Percentiles rank a stretch among this genome's conserved stretches.
phyloP scores from a whole-genome alignment of 1,140 invertebrate species.

The Papilio aristodemus region DNA sequence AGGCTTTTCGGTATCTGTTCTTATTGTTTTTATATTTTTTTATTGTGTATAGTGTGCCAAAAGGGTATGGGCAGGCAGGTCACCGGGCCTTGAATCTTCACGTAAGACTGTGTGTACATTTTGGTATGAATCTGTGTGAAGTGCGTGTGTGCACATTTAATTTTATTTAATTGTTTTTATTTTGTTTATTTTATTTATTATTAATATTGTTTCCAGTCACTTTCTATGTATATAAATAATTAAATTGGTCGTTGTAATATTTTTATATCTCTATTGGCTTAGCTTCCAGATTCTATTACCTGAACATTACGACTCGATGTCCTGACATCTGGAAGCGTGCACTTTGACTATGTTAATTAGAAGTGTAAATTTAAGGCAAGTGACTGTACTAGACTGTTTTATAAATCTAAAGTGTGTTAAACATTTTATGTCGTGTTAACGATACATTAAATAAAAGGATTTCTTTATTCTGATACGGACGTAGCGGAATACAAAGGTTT shows the following conservation, averaged over 20 bases:
- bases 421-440: conserved; percentile 27
- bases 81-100: background rate
- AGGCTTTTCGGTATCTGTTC: conserved; percentile 1
- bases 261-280: conserved; percentile 33
- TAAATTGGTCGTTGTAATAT: conserved; percentile 32
- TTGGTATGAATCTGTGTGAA: conserved; percentile 1
- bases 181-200: conserved; percentile 22
- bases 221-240: conserved; percentile 33
- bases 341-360: conserved; percentile 10
- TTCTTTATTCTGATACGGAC: background rate
- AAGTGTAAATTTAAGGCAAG: conserved; percentile 35
- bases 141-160: conserved; percentile 17
- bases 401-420: conserved; percentile 27
- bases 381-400: conserved; percentile 35
- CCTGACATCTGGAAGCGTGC: background rate
- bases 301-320: background rate
- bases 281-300: background rate
- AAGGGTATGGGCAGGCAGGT: conserved; percentile 33
- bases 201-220: conserved; percentile 22
- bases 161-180: conserved; percentile 31
- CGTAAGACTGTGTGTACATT: conserved; percentile 9
- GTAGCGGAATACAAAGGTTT: no score
- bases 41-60: conserved; percentile 42
- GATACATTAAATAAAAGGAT: background rate
- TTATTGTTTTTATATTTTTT: conserved; percentile 37